These are phyloP conservation scores for Mythimna loreyi DNA, from an alignment of 2,888 invertebrate species.

Conservation along the genomic window DNA sequence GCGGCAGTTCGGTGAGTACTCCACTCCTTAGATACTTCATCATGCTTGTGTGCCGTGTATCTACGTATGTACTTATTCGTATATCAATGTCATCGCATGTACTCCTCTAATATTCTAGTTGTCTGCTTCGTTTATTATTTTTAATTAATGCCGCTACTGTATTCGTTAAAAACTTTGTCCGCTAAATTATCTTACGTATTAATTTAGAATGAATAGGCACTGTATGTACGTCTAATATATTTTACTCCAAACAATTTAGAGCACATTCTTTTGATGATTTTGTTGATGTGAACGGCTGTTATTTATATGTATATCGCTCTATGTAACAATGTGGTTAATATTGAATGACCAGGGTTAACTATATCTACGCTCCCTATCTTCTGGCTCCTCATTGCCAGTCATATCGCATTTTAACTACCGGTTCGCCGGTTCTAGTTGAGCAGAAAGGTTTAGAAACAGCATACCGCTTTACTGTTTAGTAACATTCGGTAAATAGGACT, in stretches of 20 bases:
- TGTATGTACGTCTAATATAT: conserved; percentile 28
- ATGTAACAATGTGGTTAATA: conserved; percentile 14
- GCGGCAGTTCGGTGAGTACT: conserved; percentile 90
- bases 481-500: conserved; percentile 42
- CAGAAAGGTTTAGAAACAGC: conserved; percentile 26
- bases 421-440: neutral
- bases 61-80: conserved; percentile 45
- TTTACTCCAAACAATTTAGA: conserved; percentile 32
- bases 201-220: conserved; percentile 41
- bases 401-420: conserved; percentile 12
- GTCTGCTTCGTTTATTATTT: conserved; percentile 63
- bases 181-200: conserved; percentile 43
- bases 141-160: conserved; percentile 60
- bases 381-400: conserved; percentile 1
- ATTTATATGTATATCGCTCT: conserved; percentile 7
- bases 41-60: conserved; percentile 59
- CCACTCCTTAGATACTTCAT: conserved; percentile 66
- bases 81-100: conserved; percentile 59
- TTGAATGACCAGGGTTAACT: neutral
- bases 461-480: conserved; percentile 15
- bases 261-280: conserved; percentile 37
- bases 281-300: conserved; percentile 14
- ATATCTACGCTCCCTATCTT: neutral
- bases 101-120: conserved; percentile 44
- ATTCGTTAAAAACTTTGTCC: conserved; percentile 50